Evolutionary conservation across 2,888 invertebrate genomes (phyloP).

Genomic region (Alsophila aescularia): DNA sequence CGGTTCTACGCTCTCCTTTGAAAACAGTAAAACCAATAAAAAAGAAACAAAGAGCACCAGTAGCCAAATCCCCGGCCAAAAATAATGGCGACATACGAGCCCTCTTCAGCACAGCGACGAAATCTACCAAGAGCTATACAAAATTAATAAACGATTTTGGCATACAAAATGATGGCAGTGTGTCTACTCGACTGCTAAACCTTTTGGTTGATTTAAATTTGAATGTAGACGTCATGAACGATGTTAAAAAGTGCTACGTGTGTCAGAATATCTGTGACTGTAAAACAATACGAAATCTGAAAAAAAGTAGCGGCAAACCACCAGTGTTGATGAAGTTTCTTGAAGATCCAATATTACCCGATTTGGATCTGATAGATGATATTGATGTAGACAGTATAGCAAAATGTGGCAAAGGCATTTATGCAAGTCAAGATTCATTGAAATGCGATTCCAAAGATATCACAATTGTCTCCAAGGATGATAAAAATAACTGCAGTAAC

Average conservation of each 20-base stretch:
- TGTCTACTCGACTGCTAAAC: slow-evolving; percentile 67
- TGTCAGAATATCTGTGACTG: slow-evolving; percentile 77
- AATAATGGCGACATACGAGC: slow-evolving; percentile 83
- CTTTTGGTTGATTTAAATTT: slow-evolving; percentile 76
- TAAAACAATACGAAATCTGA: slow-evolving; percentile 50
- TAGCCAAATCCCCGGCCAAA: slow-evolving; percentile 62
- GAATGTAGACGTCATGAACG: slow-evolving; percentile 54
- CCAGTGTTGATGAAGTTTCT: slow-evolving; percentile 43
- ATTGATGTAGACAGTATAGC: slow-evolving; percentile 55
- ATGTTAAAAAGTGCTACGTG: slow-evolving; percentile 62
- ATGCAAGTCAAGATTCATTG: slow-evolving; percentile 27
- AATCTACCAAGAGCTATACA: slow-evolving; percentile 76
- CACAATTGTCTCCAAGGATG: slow-evolving; percentile 2
- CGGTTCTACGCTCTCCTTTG: slow-evolving; percentile 43
- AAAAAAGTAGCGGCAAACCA: slow-evolving; percentile 40
- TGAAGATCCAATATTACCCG: slow-evolving; percentile 57
- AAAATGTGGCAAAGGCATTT: slow-evolving; percentile 46
- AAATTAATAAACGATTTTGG: slow-evolving; percentile 72
- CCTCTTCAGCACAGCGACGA: slow-evolving; percentile 77
- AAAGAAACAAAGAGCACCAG: slow-evolving; percentile 54
- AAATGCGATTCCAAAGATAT: slow-evolving; percentile 18
- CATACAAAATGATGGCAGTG: slow-evolving; percentile 61
- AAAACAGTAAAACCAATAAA: slow-evolving; percentile 55
- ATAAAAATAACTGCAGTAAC: slow-evolving; percentile 36
- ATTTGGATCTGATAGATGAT: slow-evolving; percentile 64